A percentile compares a stretch with the other conserved stretches of the same genome.
These are phyloP conservation scores for Leuciscus waleckii DNA, from an alignment of 2,797 vertebrate genomes.

Conservation along the genomic window DNA sequence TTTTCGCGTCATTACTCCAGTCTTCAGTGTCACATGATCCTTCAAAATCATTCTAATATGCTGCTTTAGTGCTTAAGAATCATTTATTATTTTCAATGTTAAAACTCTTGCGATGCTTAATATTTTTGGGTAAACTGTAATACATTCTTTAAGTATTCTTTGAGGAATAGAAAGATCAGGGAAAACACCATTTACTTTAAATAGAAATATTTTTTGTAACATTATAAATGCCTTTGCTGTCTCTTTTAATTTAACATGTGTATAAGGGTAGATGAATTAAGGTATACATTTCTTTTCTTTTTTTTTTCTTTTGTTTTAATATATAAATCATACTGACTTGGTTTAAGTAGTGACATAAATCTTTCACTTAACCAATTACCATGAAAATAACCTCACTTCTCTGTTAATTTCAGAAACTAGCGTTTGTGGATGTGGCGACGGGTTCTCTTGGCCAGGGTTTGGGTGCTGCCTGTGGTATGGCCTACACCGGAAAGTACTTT, in stretches of 20 bases:
- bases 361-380: constrained; percentile 32
- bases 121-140: background rate
- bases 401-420: constrained; percentile 80
- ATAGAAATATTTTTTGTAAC: background rate
- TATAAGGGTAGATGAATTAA: no score
- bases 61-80: background rate
- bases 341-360: no score
- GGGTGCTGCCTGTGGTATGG: constrained; percentile 88
- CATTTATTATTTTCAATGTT: background rate
- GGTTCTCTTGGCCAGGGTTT: constrained; percentile 90
- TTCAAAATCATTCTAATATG: background rate
- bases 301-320: no score
- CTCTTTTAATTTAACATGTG: background rate
- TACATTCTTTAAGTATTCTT: background rate
- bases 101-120: background rate
- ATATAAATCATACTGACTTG: background rate
- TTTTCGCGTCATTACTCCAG: background rate
- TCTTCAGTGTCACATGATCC: background rate
- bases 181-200: background rate
- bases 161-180: background rate
- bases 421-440: constrained; percentile 86
- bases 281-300: no score
- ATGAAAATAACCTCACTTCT: background rate
- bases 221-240: background rate
- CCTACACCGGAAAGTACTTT: constrained; percentile 89